Evolutionary conservation across 2,113 vertebrate species (phyloP), one percentile per base, ranked within the genome.

Genomic region (Ifrita kowaldi): DNA sequence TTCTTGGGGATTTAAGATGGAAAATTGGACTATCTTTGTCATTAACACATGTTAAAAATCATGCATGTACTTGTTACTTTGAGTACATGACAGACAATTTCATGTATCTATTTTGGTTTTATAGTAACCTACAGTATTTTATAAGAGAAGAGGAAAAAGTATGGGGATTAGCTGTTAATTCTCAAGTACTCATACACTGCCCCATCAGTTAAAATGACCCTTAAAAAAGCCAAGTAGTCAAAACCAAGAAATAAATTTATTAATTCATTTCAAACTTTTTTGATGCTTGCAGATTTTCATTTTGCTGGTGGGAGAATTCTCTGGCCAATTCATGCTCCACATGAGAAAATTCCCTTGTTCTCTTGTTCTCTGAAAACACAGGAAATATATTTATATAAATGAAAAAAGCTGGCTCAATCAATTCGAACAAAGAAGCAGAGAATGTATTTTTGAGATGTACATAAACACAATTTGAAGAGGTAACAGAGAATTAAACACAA

Each of bases 401-500:
- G 32, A 68, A 92, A 78, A 76, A 84, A 49, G 1, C 7, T 77
- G 22, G 12, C 90, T 95, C 55, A 47, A 42, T 67, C 86, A 77
- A 13, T 80, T 97, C 77, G 90, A 76, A 89, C 13, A 80, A 80
- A 42, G 50, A 94, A 90, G 82, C 46, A 74, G 52, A 80, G 14
- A 22, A 35, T 87, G 7, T 80, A 68, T 69, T 93, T 84, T 30
- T 69, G n/a, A 96, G 68, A n/a, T 76, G 32, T 63, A 70, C 16
- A 50, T 44, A 84, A 95, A 82, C n/a, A 89, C 68, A 78, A 93
- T 88, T 90, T 93, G 76, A 96, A 95, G 83, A 81, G 7, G 30
- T 67, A 75, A 89, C 89, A 82, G 94, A 79, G 77, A 96, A 90
- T 68, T 80, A 95, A 97, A 42, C 17, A 33, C 10, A 63, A 46